A percentile compares a stretch with the other conserved stretches of the same genome.
Conservation (phyloP, 2,888 invertebrate species). For the Oxystoma pomonae region DNA sequence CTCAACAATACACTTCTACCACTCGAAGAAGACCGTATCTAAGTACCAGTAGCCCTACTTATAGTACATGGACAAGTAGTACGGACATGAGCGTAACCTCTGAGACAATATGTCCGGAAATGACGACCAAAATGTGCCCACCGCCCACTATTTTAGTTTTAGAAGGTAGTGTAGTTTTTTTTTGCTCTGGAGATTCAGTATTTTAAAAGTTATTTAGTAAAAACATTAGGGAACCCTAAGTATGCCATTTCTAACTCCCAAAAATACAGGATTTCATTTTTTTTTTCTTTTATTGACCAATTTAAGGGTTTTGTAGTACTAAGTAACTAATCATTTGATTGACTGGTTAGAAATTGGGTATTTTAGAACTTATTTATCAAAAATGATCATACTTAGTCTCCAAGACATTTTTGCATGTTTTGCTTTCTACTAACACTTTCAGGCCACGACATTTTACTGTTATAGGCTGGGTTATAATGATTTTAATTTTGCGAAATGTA, state of each 20-base stretch:
- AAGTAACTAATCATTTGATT: too few relatives aligned
- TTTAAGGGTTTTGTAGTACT: too few relatives aligned
- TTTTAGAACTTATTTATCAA: too few relatives aligned
- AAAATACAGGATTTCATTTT: too few relatives aligned
- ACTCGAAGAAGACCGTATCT: conserved; percentile 5
- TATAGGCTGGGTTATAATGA: background rate
- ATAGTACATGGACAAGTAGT: conserved; percentile 1
- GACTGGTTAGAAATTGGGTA: too few relatives aligned
- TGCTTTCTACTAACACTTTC: background rate
- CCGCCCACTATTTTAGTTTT: conserved; percentile 75
- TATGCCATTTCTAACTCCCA: too few relatives aligned
- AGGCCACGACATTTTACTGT: background rate
- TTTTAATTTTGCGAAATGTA: background rate
- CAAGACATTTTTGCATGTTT: background rate
- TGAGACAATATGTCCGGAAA: conserved; percentile 40
- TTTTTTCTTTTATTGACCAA: too few relatives aligned
- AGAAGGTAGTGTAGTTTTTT: conserved; percentile 63
- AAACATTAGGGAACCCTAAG: too few relatives aligned
- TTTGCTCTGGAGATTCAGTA: too few relatives aligned
- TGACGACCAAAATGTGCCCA: conserved; percentile 54
- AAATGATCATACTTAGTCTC: too few relatives aligned
- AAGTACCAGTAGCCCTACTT: conserved; percentile 10
- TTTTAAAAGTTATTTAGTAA: too few relatives aligned
- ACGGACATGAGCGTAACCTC: conserved; percentile 20
- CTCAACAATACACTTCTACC: background rate